phyloP scores from a whole-genome alignment of 1,140 invertebrate species.

The Planococcus citri region DNA sequence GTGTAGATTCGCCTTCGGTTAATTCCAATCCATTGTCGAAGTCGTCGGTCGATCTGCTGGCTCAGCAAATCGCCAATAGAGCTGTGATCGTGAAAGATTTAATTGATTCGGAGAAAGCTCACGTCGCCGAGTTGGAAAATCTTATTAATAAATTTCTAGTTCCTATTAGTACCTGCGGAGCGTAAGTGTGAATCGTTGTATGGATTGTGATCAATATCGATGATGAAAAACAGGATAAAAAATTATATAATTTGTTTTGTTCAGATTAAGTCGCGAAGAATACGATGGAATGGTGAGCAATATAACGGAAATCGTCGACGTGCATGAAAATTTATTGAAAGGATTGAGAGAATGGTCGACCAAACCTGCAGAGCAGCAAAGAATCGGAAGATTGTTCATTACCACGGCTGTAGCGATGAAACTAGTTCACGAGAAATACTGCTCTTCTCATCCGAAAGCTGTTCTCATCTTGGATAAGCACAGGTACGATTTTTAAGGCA shows the following conservation, averaged over 20 bases:
- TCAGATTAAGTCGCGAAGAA: constrained; percentile 69
- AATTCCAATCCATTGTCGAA: not conserved
- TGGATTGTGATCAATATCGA: no score
- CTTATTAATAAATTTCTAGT: constrained; percentile 71
- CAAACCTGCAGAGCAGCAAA: constrained; percentile 56
- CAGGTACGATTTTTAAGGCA: no score
- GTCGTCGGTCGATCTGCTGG: constrained; percentile 32
- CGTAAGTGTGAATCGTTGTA: constrained; percentile 56
- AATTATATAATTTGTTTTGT: no score
- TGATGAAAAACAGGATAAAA: not conserved
- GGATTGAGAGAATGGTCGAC: constrained; percentile 61
- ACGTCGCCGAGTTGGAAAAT: constrained; percentile 75
- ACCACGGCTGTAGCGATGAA: constrained; percentile 75
- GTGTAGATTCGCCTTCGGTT: not conserved
- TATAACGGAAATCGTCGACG: constrained; percentile 70
- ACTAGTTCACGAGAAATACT: constrained; percentile 73
- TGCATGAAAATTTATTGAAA: constrained; percentile 63
- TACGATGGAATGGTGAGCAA: constrained; percentile 77
- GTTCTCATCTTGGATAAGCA: constrained; percentile 82
- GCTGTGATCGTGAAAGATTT: constrained; percentile 83
- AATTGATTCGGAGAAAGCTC: constrained; percentile 78
- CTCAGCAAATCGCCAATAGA: constrained; percentile 52
- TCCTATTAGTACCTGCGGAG: constrained; percentile 65
- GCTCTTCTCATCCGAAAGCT: constrained; percentile 80
- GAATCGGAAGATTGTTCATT: constrained; percentile 83